Percentiles rank a stretch among this genome's conserved stretches.
phyloP scores from a whole-genome alignment of 2,797 vertebrate species.

The Mus caroli region DNA sequence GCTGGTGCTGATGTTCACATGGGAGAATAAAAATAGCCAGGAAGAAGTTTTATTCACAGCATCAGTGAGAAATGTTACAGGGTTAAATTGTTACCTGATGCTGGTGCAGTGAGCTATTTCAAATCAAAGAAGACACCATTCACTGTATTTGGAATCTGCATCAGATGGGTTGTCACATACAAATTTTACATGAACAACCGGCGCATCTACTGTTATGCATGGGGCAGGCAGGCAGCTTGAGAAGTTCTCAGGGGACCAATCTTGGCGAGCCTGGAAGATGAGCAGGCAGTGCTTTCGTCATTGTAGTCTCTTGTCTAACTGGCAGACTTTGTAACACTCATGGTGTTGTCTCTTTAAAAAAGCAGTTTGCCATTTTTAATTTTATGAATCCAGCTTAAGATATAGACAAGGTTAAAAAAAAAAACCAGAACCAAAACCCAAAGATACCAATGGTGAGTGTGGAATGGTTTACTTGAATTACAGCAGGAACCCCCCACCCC shows the following conservation, averaged over 20 bases:
- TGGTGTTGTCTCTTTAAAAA: neutral
- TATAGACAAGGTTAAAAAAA: neutral
- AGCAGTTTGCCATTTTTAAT: neutral
- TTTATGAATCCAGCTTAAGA: neutral
- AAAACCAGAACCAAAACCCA: neutral
- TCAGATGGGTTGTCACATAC: neutral
- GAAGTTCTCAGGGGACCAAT: conserved; percentile 26
- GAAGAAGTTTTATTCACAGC: neutral
- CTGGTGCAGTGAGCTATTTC: neutral
- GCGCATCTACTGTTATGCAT: neutral
- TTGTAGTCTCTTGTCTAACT: conserved; percentile 13
- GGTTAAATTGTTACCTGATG: neutral
- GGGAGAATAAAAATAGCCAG: neutral
- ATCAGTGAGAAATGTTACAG: neutral
- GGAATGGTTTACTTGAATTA: neutral
- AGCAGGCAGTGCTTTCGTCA: neutral
- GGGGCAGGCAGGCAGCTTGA: neutral
- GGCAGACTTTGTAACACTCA: conserved; percentile 10
- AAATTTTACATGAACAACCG: conserved; percentile 5
- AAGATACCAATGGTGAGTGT: no score
- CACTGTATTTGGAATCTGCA: neutral
- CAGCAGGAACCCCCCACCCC: no score
- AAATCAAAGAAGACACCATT: neutral
- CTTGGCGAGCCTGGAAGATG: neutral
- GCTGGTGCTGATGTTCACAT: neutral